These are phyloP conservation scores for Syndactyla subalaris DNA, from an alignment of 2,797 vertebrate species.

Conservation along the genomic window DNA sequence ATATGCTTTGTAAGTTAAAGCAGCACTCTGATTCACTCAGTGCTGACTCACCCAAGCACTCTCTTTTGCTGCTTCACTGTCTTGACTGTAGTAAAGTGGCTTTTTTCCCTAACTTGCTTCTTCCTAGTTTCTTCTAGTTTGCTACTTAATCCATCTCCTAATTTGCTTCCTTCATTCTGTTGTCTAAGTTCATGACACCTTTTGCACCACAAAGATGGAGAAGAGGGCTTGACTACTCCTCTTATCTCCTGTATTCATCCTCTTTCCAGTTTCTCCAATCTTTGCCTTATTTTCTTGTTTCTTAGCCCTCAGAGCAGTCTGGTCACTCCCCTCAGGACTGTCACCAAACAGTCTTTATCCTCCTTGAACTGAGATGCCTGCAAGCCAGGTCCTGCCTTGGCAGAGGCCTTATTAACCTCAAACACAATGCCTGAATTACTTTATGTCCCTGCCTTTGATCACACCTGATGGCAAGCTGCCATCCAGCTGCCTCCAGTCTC, in stretches of 20 bases:
- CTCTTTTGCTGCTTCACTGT: not conserved
- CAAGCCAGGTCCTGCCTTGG: not conserved
- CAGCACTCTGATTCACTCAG: not conserved
- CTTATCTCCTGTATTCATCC: not conserved
- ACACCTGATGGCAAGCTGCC: not conserved
- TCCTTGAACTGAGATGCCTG: not conserved
- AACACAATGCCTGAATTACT: not conserved
- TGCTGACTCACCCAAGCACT: not conserved
- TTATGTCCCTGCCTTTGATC: not conserved
- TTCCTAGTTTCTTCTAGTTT: not conserved
- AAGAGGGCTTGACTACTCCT: not conserved
- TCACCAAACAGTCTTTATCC: not conserved
- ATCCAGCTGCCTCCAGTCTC: not conserved
- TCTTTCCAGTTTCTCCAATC: not conserved
- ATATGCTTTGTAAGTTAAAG: not conserved
- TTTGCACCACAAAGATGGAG: not conserved
- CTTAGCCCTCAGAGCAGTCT: not conserved
- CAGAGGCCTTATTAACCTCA: not conserved
- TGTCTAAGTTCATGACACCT: not conserved
- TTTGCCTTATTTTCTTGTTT: not conserved
- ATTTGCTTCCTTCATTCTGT: not conserved
- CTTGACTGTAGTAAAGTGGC: not conserved
- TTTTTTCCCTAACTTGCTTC: not conserved
- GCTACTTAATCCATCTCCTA: not conserved
- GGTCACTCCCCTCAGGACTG: fast-evolving